These are phyloP conservation scores for Pharmacophagus antenor DNA, from an alignment of 2,888 invertebrate species.

Conservation along the genomic window DNA sequence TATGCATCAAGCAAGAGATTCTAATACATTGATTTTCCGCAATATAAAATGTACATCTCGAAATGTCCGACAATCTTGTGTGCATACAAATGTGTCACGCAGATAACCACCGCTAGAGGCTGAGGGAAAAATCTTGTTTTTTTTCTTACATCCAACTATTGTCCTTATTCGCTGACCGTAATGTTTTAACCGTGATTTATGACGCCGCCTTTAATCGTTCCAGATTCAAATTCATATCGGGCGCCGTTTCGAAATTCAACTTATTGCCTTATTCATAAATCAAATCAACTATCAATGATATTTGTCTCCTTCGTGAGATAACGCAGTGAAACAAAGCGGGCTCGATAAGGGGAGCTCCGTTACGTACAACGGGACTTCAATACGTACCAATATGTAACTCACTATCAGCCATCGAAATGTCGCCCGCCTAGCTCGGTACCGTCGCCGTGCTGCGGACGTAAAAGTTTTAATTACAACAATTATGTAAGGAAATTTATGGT, in stretches of 20 bases:
- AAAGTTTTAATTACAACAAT: constrained; percentile 68
- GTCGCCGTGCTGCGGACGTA: constrained; percentile 40
- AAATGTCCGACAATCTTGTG: constrained; percentile 2
- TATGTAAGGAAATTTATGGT: constrained; percentile 64
- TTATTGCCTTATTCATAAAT: constrained; percentile 24
- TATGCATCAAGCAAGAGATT: constrained; percentile 5
- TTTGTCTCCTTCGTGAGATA: constrained; percentile 27
- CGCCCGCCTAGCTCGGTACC: constrained; percentile 34
- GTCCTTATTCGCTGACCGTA: constrained; percentile 12
- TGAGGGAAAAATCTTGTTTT: constrained; percentile 15
- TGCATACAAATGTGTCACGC: constrained; percentile 26
- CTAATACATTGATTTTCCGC: constrained; percentile 11
- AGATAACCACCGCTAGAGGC: constrained; percentile 7
- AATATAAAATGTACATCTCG: constrained; percentile 2
- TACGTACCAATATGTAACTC: constrained; percentile 10
- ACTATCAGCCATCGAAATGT: constrained; percentile 41
- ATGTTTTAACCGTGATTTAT: constrained; percentile 11
- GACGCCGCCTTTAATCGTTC: constrained; percentile 14
- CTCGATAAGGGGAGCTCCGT: constrained; percentile 24
- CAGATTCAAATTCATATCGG: constrained; percentile 15
- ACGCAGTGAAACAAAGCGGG: constrained; percentile 25
- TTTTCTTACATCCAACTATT: constrained; percentile 1
- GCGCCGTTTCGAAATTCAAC: constrained; percentile 13
- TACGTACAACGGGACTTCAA: constrained; percentile 27
- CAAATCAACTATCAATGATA: constrained; percentile 24